A percentile compares a stretch with the other conserved stretches of the same genome.
These are phyloP conservation scores for Conchocele bisecta DNA, from an alignment of 2,888 invertebrate genomes.

Conservation along the genomic window DNA sequence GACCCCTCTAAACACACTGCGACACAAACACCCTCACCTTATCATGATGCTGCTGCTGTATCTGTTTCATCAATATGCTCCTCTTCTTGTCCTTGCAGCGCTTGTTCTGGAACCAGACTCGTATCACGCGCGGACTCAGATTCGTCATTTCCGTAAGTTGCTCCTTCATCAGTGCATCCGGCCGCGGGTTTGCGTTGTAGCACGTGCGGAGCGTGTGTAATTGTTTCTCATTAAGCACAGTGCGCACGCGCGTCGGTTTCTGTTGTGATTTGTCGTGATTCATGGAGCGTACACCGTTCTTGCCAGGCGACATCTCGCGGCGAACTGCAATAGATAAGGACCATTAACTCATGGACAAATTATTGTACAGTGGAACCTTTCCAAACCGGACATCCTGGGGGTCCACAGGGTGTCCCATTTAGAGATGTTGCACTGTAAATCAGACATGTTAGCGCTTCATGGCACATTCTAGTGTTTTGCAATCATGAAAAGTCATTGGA, in stretches of 20 bases:
- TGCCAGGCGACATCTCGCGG: slow-evolving; percentile 63
- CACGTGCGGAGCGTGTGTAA: slow-evolving; percentile 98
- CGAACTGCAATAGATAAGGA: slow-evolving; percentile 64
- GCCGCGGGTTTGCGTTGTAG: slow-evolving; percentile 98
- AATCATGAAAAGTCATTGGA: too few relatives aligned
- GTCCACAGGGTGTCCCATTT: too few relatives aligned
- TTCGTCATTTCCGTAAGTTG: slow-evolving; percentile 99
- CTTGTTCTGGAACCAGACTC: slow-evolving; percentile 97
- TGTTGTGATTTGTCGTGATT: slow-evolving; percentile 74
- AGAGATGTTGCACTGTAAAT: too few relatives aligned
- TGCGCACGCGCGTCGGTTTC: slow-evolving; percentile 98
- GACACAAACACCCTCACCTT: slow-evolving; percentile 73
- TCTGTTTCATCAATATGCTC: slow-evolving; percentile 97
- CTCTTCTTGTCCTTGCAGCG: slow-evolving; percentile 85
- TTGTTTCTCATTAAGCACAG: slow-evolving; percentile 99
- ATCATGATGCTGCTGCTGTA: slow-evolving; percentile 96
- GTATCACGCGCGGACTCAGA: slow-evolving; percentile 97
- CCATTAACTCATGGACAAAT: too few relatives aligned
- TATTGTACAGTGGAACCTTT: too few relatives aligned
- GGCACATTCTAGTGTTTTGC: too few relatives aligned
- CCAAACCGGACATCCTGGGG: too few relatives aligned
- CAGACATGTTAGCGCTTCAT: too few relatives aligned
- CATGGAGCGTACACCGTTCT: slow-evolving; percentile 61
- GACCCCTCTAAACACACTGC: too few relatives aligned
- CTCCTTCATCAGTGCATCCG: slow-evolving; percentile 99